Base-by-base conservation (phyloP, 2,888 invertebrate genomes). In the Stegana nigrithorax region DNA sequence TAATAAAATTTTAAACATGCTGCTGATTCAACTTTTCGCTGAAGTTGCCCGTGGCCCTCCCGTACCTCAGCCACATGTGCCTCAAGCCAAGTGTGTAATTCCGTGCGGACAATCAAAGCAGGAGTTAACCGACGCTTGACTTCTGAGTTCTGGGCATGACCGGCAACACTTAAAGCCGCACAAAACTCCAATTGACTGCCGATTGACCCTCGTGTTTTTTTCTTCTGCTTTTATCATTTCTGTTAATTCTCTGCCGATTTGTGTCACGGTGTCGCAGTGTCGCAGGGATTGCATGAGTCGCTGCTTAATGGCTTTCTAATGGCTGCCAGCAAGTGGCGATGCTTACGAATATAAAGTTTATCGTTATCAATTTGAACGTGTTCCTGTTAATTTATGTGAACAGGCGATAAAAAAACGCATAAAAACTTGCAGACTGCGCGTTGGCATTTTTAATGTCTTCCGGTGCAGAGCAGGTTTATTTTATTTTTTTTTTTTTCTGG, bases 341-440 rank as follows among this genome's bases (percentile, higher is more conserved):
- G 36, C 47, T 21, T 23, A 12, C 19, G 25, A 36, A 14, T 60
- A 25, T 26, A 19, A 23, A 53, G 53, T 67, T 68, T 65, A 73
- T 68, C 60, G 65, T 45, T 62, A 66, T 64, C 56, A 65, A 62
- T 65, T 66, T 63, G 42, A 66, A 62, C 66, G 63, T 63, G n/a
- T n/a, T 55, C 68, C 67, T 57, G 63, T 57, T 70, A 67, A 70
- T 73, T 75, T 73, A 70, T 68, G 57, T 56, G 55, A 36, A 32
- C 27, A 17, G 58, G 39, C 47, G 55, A 64, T 64, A 64, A 57
- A 58, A n/a, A 58, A 59, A 26, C 42, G 21, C 53, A 60, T 60
- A 60, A 60, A 60, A 45, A 58, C 26, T 2, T 56, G 51, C 59
- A 44, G 32, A 56, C 27, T 47, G 14, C 32, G 45, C 59, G 26